Evolutionary conservation across 53 echinoderm and acorn worm genomes (phyloP).

Genomic region (Echinarachnius parma): DNA sequence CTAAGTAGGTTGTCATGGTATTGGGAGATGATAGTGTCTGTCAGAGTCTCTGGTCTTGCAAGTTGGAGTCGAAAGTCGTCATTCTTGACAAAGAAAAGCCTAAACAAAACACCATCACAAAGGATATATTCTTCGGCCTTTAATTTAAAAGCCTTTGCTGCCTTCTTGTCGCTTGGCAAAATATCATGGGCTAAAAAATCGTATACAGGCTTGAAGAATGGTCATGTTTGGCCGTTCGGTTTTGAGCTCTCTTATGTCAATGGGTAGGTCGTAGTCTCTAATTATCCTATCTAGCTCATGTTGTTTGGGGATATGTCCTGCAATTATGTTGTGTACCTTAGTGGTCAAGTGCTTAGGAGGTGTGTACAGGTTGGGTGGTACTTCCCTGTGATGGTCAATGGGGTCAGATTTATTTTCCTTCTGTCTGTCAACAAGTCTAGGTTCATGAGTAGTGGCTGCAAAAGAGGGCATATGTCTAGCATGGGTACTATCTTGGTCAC

Average conservation of each 20-base stretch:
- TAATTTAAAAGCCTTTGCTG: constrained; percentile 22
- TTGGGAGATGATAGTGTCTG: constrained; percentile 49
- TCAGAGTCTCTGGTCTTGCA: constrained; percentile 43
- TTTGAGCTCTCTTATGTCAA: constrained; percentile 33
- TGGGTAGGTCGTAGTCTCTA: constrained; percentile 46
- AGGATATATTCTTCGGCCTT: constrained; percentile 51
- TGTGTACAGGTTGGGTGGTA: constrained; percentile 28
- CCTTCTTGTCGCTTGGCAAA: constrained; percentile 42
- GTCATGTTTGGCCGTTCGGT: constrained; percentile 41
- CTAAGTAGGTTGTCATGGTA: constrained; percentile 53
- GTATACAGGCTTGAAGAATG: constrained; percentile 38
- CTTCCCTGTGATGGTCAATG: constrained; percentile 22
- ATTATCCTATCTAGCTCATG: constrained; percentile 46
- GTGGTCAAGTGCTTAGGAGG: constrained; percentile 36
- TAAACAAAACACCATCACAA: constrained; percentile 46
- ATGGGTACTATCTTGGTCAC: background rate
- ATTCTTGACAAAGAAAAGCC: constrained; percentile 32
- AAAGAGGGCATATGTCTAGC: background rate
- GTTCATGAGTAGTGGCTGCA: constrained; percentile 5
- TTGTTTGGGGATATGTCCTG: constrained; percentile 50
- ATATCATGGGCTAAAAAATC: constrained; percentile 48
- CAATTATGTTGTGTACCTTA: constrained; percentile 22
- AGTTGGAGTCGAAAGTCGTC: constrained; percentile 45
- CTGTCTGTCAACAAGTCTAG: constrained; percentile 27
- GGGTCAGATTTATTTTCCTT: background rate